Evolutionary conservation across 2,113 vertebrate genomes (phyloP).

Genomic region (Ochotona princeps): DNA sequence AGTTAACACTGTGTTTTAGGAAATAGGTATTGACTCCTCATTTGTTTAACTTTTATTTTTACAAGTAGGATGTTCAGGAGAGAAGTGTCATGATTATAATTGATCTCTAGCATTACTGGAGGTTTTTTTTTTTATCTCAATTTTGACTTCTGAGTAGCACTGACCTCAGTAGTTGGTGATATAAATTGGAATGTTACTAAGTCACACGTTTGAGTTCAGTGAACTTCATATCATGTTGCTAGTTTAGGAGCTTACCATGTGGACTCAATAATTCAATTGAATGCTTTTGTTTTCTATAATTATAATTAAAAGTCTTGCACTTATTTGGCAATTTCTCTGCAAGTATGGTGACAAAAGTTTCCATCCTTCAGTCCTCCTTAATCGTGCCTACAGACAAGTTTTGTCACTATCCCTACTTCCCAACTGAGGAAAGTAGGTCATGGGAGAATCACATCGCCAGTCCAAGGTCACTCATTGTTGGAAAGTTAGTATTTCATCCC

Average conservation of each 20-base stretch:
- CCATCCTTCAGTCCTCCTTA: not conserved
- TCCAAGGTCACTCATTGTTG: not conserved
- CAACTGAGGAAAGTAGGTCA: not conserved
- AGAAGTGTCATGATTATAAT: slow-evolving; percentile 5
- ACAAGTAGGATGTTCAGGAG: not conserved
- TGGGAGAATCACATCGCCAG: not conserved
- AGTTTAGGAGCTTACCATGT: not conserved
- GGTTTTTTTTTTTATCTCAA: slow-evolving; percentile 31
- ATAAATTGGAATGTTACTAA: not conserved
- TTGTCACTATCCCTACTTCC: not conserved
- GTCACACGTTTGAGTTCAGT: not conserved
- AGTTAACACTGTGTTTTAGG: not conserved
- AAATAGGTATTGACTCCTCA: not conserved
- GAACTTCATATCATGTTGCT: not conserved
- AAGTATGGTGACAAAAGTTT: not conserved
- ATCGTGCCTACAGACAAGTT: not conserved
- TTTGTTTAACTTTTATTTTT: not conserved
- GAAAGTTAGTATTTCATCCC: not conserved
- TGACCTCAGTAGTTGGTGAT: not conserved
- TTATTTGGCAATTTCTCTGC: not conserved
- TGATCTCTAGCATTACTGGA: not conserved
- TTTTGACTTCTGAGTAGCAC: not conserved
- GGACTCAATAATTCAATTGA: not conserved
- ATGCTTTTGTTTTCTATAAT: not conserved
- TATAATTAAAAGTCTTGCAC: not conserved